Base-by-base conservation (phyloP, 2,113 vertebrate species). In the Corythornis cristatus region DNA sequence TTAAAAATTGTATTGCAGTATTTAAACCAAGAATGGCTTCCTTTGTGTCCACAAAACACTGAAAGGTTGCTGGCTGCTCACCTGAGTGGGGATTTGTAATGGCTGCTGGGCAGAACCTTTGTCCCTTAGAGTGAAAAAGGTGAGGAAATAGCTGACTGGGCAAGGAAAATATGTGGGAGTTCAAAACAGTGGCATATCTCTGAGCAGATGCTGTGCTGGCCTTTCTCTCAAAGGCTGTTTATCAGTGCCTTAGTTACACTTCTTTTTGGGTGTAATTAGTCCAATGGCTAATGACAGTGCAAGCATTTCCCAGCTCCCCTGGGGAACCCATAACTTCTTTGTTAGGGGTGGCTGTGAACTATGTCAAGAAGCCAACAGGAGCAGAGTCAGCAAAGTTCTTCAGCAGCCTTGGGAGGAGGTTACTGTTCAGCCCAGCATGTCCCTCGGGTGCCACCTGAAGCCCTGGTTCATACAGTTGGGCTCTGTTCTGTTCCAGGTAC, bases 361-460 rank as follows among this genome's bases (percentile, higher is more conserved):
- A 2, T 45, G 57, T 62, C 33, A 54, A 46, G 68, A 20, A 11
- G 46, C 9, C 43, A 71, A 14, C 33, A 31, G 50, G 26, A 72
- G 14, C 3, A 53, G 22, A 16, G 19, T 35, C 5, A 8, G 48
- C 29, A 45, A 23, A n/a, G 33, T 18, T 13, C 5, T 0, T 1
- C 20, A 40, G 25, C 42, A 35, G 7, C 51, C 37, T 28, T 18
- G 18, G 8, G 51, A 31, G 5, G 19, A 42, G 18, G 31, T 4
- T 28, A 19, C 40, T 53, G 29, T 6, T 76, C 26, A 15, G 70
- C 26, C 51, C 62, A 22, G 42, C 11, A 14, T 0, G 2, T 8
- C 40, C 56, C 26, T 11, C 4, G 16, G 66, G 66, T 33, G 7
- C 74, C 9, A 9, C 4, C n/a, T 33, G 74, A 29, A 54, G 33